Conservation (phyloP, 2,113 vertebrate genomes). For the Potamarius usumacintae region DNA sequence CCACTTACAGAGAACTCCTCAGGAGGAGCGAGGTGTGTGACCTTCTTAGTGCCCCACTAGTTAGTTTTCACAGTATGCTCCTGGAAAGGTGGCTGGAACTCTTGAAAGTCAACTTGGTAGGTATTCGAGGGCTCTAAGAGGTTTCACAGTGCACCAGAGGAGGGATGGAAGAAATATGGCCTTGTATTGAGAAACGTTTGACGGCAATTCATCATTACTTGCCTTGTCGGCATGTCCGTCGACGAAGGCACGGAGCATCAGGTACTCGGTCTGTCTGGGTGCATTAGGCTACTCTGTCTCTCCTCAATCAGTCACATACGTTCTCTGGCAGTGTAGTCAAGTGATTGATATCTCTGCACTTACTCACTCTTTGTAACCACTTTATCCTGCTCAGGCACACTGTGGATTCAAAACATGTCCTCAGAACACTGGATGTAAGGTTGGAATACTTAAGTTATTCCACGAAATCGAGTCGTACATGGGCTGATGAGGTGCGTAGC, state of each 20-base stretch:
- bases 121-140: not conserved
- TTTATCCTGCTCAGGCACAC: not conserved
- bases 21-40: not conserved
- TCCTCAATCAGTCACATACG: not conserved
- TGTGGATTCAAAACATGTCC: not conserved
- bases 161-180: not conserved
- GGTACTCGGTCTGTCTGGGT: no score
- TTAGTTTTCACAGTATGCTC: slow-evolving; percentile 4
- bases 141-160: not conserved
- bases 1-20: not conserved
- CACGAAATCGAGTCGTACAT: no score
- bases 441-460: not conserved
- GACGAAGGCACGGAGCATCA: no score
- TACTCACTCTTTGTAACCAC: not conserved
- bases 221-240: not conserved
- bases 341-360: not conserved
- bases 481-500: no score
- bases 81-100: not conserved
- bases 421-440: not conserved
- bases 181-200: not conserved
- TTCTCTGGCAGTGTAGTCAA: not conserved
- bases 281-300: not conserved
- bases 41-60: not conserved
- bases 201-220: not conserved
- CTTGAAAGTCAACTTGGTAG: not conserved